A percentile compares a stretch with the other conserved stretches of the same genome.
These are phyloP conservation scores for Drosophila elegans DNA, from an alignment of 1,140 invertebrate genomes.

Conservation along the genomic window DNA sequence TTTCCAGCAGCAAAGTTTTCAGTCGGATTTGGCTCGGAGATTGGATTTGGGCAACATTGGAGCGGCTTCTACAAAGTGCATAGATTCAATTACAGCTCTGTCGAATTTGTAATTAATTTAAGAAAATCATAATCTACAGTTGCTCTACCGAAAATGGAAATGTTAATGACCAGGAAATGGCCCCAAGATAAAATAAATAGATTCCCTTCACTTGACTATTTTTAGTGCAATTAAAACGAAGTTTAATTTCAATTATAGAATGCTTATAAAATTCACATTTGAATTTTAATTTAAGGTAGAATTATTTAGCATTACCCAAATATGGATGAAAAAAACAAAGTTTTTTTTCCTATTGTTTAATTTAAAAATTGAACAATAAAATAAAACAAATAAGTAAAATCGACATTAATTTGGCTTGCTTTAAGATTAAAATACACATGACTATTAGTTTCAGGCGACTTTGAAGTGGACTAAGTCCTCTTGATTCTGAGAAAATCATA, in stretches of 20 bases:
- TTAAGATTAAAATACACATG: no score
- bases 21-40: slow-evolving; percentile 61
- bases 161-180: slow-evolving; percentile 55
- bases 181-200: slow-evolving; percentile 37
- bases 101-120: slow-evolving; percentile 75
- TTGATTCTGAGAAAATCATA: neutral
- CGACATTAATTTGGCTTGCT: no score
- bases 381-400: no score
- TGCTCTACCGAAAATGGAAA: slow-evolving; percentile 18
- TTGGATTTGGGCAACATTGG: slow-evolving; percentile 65
- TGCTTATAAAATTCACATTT: no score
- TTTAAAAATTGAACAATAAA: no score
- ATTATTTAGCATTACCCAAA: no score
- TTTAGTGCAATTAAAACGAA: neutral
- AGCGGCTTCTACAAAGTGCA: slow-evolving; percentile 50
- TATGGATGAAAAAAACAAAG: no score
- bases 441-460: no score
- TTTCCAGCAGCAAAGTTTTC: slow-evolving; percentile 19
- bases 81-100: slow-evolving; percentile 56
- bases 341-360: no score
- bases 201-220: neutral
- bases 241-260: no score
- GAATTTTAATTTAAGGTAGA: no score
- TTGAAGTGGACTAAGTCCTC: no score
- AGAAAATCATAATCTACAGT: slow-evolving; percentile 57